Conservation (phyloP, 2,888 invertebrate species). For the Laspeyria flexula region DNA sequence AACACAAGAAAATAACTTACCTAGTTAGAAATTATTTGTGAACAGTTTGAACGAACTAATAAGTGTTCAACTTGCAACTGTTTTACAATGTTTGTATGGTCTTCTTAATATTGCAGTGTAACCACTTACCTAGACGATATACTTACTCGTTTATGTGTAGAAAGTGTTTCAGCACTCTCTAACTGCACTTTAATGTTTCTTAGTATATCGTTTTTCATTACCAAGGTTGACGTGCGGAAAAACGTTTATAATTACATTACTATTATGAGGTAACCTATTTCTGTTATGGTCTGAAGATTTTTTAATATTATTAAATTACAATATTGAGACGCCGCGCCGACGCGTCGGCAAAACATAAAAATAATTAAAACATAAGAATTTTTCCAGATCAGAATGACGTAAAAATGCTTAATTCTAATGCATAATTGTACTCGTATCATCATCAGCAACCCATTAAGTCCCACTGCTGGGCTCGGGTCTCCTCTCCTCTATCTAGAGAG, state of each 20-base stretch:
- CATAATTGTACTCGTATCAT: too few relatives aligned
- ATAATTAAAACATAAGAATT: too few relatives aligned
- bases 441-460: too few relatives aligned
- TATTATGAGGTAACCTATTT: not conserved
- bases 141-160: constrained; percentile 48
- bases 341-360: too few relatives aligned
- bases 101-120: constrained; percentile 28
- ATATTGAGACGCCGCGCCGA: too few relatives aligned
- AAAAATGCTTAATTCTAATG: too few relatives aligned
- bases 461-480: too few relatives aligned
- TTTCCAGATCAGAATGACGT: too few relatives aligned
- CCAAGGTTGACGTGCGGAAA: constrained; percentile 4
- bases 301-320: too few relatives aligned
- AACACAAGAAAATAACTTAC: constrained; percentile 17
- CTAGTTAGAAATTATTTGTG: constrained; percentile 25
- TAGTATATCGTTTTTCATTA: constrained; percentile 18
- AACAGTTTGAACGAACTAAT: constrained; percentile 31
- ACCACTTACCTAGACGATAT: constrained; percentile 16
- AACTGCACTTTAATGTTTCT: constrained; percentile 52
- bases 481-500: too few relatives aligned
- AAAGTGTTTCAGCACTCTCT: constrained; percentile 56
- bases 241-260: not conserved
- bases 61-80: constrained; percentile 26
- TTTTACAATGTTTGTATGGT: too few relatives aligned
- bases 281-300: too few relatives aligned